Conservation (phyloP, 2,888 invertebrate genomes). For the Caenorhabditis sulstoni region DNA sequence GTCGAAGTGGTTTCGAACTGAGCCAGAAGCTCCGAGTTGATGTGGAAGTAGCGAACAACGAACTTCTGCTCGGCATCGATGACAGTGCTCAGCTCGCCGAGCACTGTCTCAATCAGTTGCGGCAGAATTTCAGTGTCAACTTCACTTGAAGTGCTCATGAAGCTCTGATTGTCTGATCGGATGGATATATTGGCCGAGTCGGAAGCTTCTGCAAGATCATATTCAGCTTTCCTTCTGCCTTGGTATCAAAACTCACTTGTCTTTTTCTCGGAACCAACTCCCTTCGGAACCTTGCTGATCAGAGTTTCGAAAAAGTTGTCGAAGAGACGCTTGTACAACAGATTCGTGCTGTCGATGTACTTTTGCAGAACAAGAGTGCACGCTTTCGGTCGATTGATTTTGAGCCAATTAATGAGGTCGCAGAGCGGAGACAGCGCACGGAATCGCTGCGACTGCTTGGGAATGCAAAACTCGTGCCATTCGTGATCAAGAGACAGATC, state of each 20-base stretch:
- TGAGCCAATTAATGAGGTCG: conserved; percentile 76
- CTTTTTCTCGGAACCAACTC: conserved; percentile 37
- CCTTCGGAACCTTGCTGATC: conserved; percentile 61
- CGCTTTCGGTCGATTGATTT: conserved; percentile 82
- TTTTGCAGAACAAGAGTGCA: conserved; percentile 66
- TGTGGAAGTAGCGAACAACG: conserved; percentile 92
- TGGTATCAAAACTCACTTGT: conserved; percentile 18
- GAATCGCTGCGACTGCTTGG: conserved; percentile 89
- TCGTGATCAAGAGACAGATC: conserved; percentile 71
- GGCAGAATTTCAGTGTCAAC: conserved; percentile 52
- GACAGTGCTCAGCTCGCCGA: conserved; percentile 91
- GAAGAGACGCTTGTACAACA: conserved; percentile 74
- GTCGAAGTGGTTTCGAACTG: conserved; percentile 73
- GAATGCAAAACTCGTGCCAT: conserved; percentile 84
- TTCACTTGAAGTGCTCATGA: conserved; percentile 52
- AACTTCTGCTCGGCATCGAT: conserved; percentile 96
- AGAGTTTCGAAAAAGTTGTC: conserved; percentile 68
- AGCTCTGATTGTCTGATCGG: conserved; percentile 55
- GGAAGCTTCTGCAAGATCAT: conserved; percentile 14
- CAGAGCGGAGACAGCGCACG: conserved; percentile 87
- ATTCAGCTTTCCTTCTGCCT: neutral
- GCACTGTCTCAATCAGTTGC: conserved; percentile 88
- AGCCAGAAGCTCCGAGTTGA: conserved; percentile 84
- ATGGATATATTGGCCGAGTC: conserved; percentile 48
- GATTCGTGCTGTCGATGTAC: conserved; percentile 74